Conservation (phyloP, 2,888 invertebrate species). For the Metallyticus violacea region DNA sequence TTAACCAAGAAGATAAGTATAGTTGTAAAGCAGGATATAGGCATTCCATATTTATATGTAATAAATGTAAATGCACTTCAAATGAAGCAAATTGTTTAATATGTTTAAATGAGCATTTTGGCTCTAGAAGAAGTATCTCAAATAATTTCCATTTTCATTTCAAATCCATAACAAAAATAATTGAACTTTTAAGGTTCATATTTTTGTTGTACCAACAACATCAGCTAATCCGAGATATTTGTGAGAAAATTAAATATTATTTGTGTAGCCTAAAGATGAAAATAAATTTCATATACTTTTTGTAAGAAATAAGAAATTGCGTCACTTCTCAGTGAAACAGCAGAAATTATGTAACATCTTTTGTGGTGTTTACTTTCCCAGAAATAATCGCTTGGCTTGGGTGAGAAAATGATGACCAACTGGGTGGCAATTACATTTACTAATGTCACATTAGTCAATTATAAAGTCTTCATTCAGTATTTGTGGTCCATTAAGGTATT, state of each 20-base stretch:
- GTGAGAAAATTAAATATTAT: neutral
- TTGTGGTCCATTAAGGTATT: neutral
- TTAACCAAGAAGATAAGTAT: neutral
- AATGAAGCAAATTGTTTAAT: neutral
- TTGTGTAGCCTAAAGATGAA: neutral
- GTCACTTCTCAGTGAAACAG: too few species aligned
- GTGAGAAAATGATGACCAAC: neutral
- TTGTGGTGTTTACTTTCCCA: too few species aligned
- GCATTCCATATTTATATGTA: neutral
- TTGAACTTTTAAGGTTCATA: neutral
- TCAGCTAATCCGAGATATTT: neutral
- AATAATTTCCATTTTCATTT: too few species aligned
- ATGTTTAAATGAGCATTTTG: too few species aligned
- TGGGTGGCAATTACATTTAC: neutral
- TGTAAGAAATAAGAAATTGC: too few species aligned
- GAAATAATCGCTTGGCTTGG: neutral
- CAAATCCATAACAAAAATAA: neutral
- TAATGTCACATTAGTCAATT: conserved; percentile 2
- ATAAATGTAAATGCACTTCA: neutral
- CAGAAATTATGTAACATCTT: neutral
- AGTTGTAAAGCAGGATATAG: neutral
- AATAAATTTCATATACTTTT: neutral
- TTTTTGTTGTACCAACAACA: neutral
- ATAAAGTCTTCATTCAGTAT: neutral
- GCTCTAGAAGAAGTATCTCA: too few species aligned